Base-by-base conservation (phyloP, 23 tunicate species). In the Trididemnum clinides region DNA sequence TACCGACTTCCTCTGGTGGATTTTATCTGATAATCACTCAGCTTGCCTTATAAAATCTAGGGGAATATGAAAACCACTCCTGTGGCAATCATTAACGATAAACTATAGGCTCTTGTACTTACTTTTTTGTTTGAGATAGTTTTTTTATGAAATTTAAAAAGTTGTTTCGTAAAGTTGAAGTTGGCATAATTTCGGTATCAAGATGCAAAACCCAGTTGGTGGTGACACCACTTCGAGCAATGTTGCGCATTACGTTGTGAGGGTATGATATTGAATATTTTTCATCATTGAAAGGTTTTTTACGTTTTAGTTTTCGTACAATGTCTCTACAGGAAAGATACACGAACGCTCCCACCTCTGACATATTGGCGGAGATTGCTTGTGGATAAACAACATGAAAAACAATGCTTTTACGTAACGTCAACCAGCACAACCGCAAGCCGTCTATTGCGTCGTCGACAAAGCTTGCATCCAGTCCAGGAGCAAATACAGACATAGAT, bases 401-500 rank as follows among this genome's bases (percentile, higher is more conserved):
- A 6, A 85, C 51, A 21, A 72, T 78, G 33, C 22, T 64, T 33
- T 54, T 84, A 19, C 99, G 83, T 28, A 96, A 37, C 0, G 19
- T 51, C 0, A 87, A 58, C 99, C 99, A 96, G 84, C 99, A 97
- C 44, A 97, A 50, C 26, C 99, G 84, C 26, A 97, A 51, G 7
- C 97, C 95, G 81, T 92, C 97, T 5, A 97, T 92, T 22, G 97
- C 99, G 86, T 92, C 99, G 58, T 97, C 99, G 28, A 85, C 74
- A 81, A 96, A 96, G 1, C 88, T 57, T 0, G 99, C 91, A 51
- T 97, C 95, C n/a, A 27, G 22, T 1, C 88, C 95, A 3, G 99
- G 97, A 7, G 99, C 97, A 54, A 85, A 92, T 25, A 92, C 85
- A 3, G 97, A 80, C 64, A 92, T 72, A 4, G 99, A 97, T 26